phyloP scores from a whole-genome alignment of 2,797 vertebrate genomes.

The Dipus sagitta region DNA sequence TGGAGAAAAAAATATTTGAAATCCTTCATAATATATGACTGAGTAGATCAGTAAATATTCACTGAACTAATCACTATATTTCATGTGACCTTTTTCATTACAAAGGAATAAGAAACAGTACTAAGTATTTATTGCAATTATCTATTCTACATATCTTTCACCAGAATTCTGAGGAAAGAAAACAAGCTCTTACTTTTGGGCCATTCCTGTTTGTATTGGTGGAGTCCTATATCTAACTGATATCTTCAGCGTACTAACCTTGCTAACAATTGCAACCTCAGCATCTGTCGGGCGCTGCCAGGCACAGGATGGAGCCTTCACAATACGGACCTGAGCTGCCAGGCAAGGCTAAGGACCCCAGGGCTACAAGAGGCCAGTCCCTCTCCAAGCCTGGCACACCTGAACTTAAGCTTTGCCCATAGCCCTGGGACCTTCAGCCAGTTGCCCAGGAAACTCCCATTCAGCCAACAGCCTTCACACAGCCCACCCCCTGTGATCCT shows the following conservation, averaged over 20 bases:
- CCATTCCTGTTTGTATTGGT: not conserved
- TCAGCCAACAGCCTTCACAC: too few species aligned
- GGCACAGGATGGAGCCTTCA: too few species aligned
- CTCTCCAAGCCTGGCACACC: too few species aligned
- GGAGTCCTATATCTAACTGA: not conserved
- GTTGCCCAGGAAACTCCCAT: too few species aligned
- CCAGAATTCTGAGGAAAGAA: conserved; percentile 10
- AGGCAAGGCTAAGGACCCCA: too few species aligned
- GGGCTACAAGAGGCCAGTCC: too few species aligned
- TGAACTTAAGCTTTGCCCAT: too few species aligned
- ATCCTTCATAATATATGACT: not conserved
- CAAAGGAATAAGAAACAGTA: conserved; percentile 29
- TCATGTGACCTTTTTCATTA: not conserved
- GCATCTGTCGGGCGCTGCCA: too few species aligned
- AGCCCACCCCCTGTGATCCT: too few species aligned
- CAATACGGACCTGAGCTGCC: too few species aligned
- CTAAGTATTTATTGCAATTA: conserved; percentile 18
- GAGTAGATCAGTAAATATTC: not conserved
- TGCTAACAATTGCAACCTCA: not conserved
- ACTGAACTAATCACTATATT: not conserved
- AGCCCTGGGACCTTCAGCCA: too few species aligned
- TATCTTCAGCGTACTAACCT: not conserved
- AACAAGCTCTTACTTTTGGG: conserved; percentile 1
- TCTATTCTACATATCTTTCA: not conserved
- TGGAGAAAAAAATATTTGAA: not conserved